These are phyloP conservation scores for Strix aluco DNA, from an alignment of 2,113 vertebrate genomes.

Conservation along the genomic window DNA sequence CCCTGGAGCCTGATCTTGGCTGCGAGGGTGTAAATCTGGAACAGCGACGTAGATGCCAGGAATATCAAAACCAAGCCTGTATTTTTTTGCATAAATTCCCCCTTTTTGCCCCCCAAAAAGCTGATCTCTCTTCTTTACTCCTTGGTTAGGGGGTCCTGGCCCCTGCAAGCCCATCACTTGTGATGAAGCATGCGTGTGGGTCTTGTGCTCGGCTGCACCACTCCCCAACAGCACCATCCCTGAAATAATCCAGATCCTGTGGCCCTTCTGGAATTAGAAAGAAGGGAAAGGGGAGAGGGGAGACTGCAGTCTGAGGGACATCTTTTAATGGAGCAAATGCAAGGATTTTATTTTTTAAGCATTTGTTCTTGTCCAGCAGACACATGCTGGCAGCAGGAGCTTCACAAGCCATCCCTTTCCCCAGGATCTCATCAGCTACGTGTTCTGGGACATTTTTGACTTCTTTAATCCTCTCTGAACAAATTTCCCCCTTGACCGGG, in stretches of 20 bases:
- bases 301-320: neutral
- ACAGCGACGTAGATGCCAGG: neutral
- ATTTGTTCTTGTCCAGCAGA: neutral
- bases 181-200: neutral
- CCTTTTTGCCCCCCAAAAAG: neutral
- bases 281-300: neutral
- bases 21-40: slow-evolving; percentile 18
- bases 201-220: neutral
- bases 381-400: neutral
- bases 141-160: neutral
- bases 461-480: neutral
- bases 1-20: neutral
- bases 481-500: neutral
- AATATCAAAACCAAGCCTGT: neutral
- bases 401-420: rapidly evolving
- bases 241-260: neutral
- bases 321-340: neutral
- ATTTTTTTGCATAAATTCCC: neutral
- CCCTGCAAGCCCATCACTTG: neutral
- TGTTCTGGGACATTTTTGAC: neutral
- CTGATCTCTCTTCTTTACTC: neutral
- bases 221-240: neutral
- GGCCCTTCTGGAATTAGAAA: slow-evolving; percentile 1
- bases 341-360: neutral
- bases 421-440: rapidly evolving